Percentiles rank a stretch among this genome's conserved stretches.
phyloP scores from a whole-genome alignment of 2,113 vertebrate species.

The Clarias magur region DNA sequence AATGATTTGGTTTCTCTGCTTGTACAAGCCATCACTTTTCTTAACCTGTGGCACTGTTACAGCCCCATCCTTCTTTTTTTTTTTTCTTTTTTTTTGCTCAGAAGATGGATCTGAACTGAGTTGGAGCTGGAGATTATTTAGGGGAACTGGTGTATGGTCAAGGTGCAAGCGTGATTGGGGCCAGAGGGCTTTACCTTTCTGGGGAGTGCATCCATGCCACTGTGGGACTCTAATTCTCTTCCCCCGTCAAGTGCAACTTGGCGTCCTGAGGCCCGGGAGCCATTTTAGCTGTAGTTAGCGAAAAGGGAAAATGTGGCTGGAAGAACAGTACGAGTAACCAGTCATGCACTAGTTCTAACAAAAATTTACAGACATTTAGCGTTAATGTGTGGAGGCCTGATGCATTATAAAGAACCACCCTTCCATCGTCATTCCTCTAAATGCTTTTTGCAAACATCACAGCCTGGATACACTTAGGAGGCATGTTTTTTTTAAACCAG shows the following conservation, averaged over 20 bases:
- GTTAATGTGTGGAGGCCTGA: constrained; percentile 50
- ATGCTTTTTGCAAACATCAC: neutral
- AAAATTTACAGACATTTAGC: constrained; percentile 69
- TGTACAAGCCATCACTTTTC: constrained; percentile 5
- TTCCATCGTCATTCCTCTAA: constrained; percentile 26
- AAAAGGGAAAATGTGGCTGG: constrained; percentile 82
- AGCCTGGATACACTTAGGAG: constrained; percentile 36
- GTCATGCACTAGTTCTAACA: constrained; percentile 73
- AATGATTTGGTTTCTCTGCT: constrained; percentile 29
- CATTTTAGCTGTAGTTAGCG: constrained; percentile 82
- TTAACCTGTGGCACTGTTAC: constrained; percentile 20
- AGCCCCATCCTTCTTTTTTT: constrained; percentile 21
- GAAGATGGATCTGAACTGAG: constrained; percentile 38
- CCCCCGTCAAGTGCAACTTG: constrained; percentile 76
- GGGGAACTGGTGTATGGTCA: constrained; percentile 49
- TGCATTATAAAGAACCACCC: constrained; percentile 45
- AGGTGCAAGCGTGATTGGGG: constrained; percentile 58
- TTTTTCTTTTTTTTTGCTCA: neutral
- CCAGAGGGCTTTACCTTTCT: constrained; percentile 73
- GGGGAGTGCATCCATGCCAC: constrained; percentile 75
- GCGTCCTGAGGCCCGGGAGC: constrained; percentile 78
- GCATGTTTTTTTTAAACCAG: neutral
- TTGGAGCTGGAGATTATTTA: constrained; percentile 44
- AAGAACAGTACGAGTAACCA: constrained; percentile 77
- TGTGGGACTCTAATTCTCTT: constrained; percentile 77